Base-by-base conservation (phyloP, 2,113 vertebrate genomes). In the Amazona guildingii region DNA sequence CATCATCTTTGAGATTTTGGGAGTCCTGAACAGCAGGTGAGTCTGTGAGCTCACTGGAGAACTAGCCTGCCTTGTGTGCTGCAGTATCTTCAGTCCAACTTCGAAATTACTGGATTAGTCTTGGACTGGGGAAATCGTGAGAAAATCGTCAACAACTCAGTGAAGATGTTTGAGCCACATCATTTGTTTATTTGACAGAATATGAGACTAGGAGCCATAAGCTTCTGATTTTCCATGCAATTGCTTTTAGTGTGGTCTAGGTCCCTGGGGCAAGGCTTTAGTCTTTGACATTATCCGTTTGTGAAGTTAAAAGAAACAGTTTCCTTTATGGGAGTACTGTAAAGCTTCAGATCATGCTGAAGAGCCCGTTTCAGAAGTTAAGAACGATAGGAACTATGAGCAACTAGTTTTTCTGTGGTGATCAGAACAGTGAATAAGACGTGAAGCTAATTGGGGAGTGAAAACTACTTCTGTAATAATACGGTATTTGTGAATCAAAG, bases 1-100 rank as follows among this genome's bases (percentile, higher is more conserved):
- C 78, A 99, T 99, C 94, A 99, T 99, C 97, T 99, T 99, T 96
- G 99, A 99, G 97, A 99, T 99, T 97, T 97, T 99, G 80, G 99
- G 99, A 44, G 98, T 99, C 54, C 97, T 99, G 97, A 99, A 98
- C 92, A 99, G 98, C 97, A 99, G 98, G 99, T 99, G 91, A 97
- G 98, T 97, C 25, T 73, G 51, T 23, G 67, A 89, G 27, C 28
- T 55, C 27, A 3, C 29, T 74, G 7, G 48, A 59, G 74, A 29
- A 24, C 37, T 35, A 54, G 21, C 9, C 10, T 90, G 4, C 27
- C 4, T 67, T 68, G 68, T 83, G 16, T n/a, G 88, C 48, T 73
- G 57, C 43, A 75, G 33, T 17, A 39, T n/a, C 49, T 83, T 77
- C 12, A 16, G 28, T 61, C 17, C 55, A 28, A 14, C 61, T 90